Base-by-base conservation (phyloP, 2,113 vertebrate species). In the Cyanocitta stelleri region DNA sequence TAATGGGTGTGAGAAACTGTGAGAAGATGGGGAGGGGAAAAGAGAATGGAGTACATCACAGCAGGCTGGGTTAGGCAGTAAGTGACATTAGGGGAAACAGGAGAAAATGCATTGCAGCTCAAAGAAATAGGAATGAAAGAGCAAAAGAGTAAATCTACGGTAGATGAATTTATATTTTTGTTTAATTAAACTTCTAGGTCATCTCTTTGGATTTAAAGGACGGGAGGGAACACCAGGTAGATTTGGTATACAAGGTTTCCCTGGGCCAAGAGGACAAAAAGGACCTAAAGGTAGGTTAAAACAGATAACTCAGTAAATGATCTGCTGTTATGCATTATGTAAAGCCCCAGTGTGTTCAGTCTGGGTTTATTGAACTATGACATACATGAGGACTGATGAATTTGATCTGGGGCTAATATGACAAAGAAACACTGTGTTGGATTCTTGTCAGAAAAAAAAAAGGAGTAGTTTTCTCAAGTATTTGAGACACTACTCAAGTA, bases 211-310 rank as follows among this genome's bases (percentile, higher is more conserved):
- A 77, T 87, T 95, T 48, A 98, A 98, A 95, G 98, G 98, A 77
- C 16, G 10, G 16, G 61, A 83, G 11, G 98, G 98, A 27, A 1
- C 1, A 1, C 90, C n/a, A 22, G 98, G 98, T 46, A 72, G 59
- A 88, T 67, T 58, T 6, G 98, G 98, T 13, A 2, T 8, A 1
- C 95, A 92, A 15, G 98, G 98, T 21, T 97, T 95, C 87, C 98
- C 98, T 30, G 98, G 98, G 16, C 32, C 62, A 52, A 95, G 96
- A 14, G 98, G 98, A 77, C 94, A 23, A 67, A 98, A 98, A 86
- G 98, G 98, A 74, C 77, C 86, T 87, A 98, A 98, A 98, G 98
- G 98, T 98, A 73, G 73, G 96, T 52, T 29, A 8, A 55, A 55
- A n/a, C 19, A 72, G 27, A 41, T 15, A 67, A n/a, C 12, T 54